These are phyloP conservation scores for Aplodontia rufa DNA, from an alignment of 2,113 vertebrate species.

Conservation along the genomic window DNA sequence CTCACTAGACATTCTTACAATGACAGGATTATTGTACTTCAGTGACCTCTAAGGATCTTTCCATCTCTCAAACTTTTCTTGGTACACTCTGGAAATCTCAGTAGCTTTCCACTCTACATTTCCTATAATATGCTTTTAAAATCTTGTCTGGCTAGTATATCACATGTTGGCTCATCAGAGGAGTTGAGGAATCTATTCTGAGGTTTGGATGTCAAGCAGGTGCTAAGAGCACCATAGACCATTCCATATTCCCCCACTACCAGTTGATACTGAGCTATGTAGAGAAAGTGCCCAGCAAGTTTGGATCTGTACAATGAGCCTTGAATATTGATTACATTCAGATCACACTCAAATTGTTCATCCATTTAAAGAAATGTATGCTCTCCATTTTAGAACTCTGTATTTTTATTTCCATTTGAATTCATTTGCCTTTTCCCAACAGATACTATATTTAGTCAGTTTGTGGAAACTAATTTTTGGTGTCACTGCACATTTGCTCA, in stretches of 20 bases:
- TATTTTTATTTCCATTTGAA: slow-evolving; percentile 40
- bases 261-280: slow-evolving; percentile 17
- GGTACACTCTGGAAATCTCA: neutral
- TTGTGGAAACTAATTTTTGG: slow-evolving; percentile 66
- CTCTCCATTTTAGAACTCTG: neutral
- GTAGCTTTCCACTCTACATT: neutral
- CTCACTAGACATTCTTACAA: neutral
- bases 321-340: slow-evolving; percentile 33
- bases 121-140: neutral
- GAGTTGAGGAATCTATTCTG: neutral
- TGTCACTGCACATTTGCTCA: slow-evolving; percentile 47
- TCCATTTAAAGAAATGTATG: slow-evolving; percentile 22
- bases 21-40: neutral
- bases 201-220: neutral
- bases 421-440: slow-evolving; percentile 57
- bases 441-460: slow-evolving; percentile 60
- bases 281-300: neutral
- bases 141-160: neutral
- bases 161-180: neutral
- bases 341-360: neutral
- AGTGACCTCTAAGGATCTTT: neutral
- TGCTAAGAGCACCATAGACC: neutral
- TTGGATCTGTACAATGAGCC: neutral
- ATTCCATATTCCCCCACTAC: neutral
- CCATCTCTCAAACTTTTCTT: neutral